A percentile compares a stretch with the other conserved stretches of the same genome.
phyloP scores from a whole-genome alignment of 2,113 vertebrate species.

The Protobothrops flavoviridis region DNA sequence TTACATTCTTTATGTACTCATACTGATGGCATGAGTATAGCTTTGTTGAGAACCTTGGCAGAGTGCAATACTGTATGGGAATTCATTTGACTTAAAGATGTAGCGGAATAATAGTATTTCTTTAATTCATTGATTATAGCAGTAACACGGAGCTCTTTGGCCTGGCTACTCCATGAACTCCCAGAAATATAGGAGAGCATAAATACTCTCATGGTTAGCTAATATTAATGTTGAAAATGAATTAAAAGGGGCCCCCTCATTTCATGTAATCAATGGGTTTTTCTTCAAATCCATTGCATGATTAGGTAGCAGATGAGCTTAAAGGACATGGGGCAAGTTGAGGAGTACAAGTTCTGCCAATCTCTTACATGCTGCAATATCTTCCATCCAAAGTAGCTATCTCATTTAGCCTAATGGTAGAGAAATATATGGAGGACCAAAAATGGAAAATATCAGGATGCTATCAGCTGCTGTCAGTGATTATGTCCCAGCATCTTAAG shows the following conservation, averaged over 20 bases:
- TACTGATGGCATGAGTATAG: neutral
- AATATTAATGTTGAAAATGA: neutral
- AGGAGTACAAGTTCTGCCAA: neutral
- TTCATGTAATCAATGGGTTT: neutral
- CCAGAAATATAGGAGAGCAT: neutral
- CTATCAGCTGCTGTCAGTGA: neutral
- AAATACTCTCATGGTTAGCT: neutral
- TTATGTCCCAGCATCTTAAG: neutral
- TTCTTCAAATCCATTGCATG: neutral
- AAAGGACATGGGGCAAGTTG: neutral
- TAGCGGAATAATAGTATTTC: neutral
- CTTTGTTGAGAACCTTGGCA: neutral
- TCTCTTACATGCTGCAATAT: neutral
- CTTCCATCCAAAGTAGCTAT: neutral
- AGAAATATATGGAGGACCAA: neutral
- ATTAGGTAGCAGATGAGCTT: neutral
- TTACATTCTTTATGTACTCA: neutral
- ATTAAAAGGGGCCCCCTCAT: neutral
- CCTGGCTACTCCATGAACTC: neutral
- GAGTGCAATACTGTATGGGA: neutral
- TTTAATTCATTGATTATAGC: neutral
- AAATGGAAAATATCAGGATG: neutral
- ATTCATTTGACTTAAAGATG: neutral
- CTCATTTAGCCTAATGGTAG: neutral
- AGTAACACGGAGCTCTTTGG: neutral